Base-by-base conservation (phyloP, 2,888 invertebrate genomes). In the Phortica magna region DNA sequence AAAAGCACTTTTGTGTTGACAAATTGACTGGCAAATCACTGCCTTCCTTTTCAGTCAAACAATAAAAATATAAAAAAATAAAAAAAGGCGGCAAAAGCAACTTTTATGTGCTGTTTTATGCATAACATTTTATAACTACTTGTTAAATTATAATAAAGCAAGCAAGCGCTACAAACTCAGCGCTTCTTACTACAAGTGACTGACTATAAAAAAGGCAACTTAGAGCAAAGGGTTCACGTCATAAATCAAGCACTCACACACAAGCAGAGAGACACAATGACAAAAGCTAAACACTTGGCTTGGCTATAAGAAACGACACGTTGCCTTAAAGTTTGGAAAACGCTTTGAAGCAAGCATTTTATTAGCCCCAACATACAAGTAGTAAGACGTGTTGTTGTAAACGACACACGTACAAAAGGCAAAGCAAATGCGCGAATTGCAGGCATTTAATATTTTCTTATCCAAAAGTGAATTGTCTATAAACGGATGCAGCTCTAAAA, bases 401-500 rank as follows among this genome's bases (percentile, higher is more conserved):
- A 65, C 31, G 0, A 31, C 31, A 1, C 5, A 31, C 31, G 31
- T 4, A 31, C 1, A 31, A 31, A 31, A 31, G 31, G 31, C 31
- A 31, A 31, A 31, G 31, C 31, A 31, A 31, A 17, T 59, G 57
- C 78, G 53, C 73, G 77, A 77, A 73, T 57, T 59, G 73, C 75
- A 65, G 42, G 39, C 75, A 73, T 78, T 75, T 76, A 76, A 53
- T 83, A 83, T 83, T 80, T 81, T 79, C 78, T 80, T 31, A 82
- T 81, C 83, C 75, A 80, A 81, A 81, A 81, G 79, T 73, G 73
- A 43, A 75, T 73, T 61, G 71, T 70, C 76, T 48, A 48, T 12
- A 39, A 88, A 75, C 89, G 88, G 88, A 89, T 85, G 86, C 86
- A 83, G 83, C 83, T 82, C 87, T 88, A 89, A 89, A 68, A 89